Evolutionary conservation across 2,888 invertebrate species (phyloP).

Genomic region (Diloba caeruleocephala): DNA sequence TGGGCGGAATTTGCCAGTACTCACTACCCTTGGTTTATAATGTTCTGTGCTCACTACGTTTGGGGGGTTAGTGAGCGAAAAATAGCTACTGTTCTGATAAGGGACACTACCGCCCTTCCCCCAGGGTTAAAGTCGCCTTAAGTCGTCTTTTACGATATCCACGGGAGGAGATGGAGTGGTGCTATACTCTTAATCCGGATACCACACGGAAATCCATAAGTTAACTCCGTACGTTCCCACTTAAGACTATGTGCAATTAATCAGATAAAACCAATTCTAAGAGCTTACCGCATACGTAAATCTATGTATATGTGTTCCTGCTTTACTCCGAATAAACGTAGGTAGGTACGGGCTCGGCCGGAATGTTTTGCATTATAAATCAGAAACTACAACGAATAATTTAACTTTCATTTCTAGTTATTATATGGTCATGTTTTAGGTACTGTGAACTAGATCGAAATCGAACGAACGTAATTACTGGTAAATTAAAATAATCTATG

Average conservation of each 20-base stretch:
- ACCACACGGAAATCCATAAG: slow-evolving; percentile 31
- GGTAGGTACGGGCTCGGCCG: slow-evolving; percentile 26
- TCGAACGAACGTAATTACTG: slow-evolving; percentile 1
- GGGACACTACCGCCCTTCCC: too few species aligned
- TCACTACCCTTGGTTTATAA: too few species aligned
- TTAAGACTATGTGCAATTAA: slow-evolving; percentile 50
- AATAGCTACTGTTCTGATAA: too few species aligned
- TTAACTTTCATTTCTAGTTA: slow-evolving; percentile 35
- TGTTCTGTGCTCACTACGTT: too few species aligned
- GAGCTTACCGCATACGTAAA: slow-evolving; percentile 49
- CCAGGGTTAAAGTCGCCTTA: too few species aligned
- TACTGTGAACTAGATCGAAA: slow-evolving; percentile 5
- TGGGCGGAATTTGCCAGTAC: too few species aligned
- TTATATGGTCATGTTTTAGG: slow-evolving; percentile 11
- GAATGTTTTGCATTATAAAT: slow-evolving; percentile 43
- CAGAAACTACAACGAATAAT: slow-evolving; percentile 25
- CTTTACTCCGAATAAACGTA: slow-evolving; percentile 43
- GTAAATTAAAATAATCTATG: slow-evolving; percentile 1
- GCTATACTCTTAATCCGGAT: too few species aligned
- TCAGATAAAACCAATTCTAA: slow-evolving; percentile 52
- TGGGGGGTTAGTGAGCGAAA: too few species aligned
- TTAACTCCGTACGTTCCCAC: slow-evolving; percentile 44
- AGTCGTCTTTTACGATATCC: too few species aligned
- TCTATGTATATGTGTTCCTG: slow-evolving; percentile 43
- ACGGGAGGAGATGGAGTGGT: too few species aligned